A percentile compares a stretch with the other conserved stretches of the same genome.
These are phyloP conservation scores for Meloidogyne chitwoodi DNA, from an alignment of 1,140 invertebrate species.

Conservation along the genomic window DNA sequence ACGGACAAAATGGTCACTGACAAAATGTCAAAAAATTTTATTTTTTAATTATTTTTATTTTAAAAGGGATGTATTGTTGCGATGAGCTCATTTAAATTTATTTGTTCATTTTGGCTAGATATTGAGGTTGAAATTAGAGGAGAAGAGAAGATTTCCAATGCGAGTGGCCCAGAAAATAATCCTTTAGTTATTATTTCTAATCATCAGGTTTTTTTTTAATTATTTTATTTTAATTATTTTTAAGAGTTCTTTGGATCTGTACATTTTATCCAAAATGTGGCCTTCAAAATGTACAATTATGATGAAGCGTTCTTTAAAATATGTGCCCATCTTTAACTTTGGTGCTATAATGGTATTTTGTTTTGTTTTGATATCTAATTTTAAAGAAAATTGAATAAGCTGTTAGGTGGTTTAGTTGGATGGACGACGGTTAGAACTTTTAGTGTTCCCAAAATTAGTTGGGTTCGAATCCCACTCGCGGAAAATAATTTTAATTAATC, in stretches of 20 bases:
- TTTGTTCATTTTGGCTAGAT: conserved; percentile 35
- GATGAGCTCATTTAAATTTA: not conserved
- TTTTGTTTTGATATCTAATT: not conserved
- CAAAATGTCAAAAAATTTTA: too few relatives aligned
- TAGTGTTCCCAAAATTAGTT: too few relatives aligned
- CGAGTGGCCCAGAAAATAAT: conserved; percentile 23
- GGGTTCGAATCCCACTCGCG: not conserved
- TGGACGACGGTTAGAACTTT: too few relatives aligned
- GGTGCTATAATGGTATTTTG: conserved; percentile 32
- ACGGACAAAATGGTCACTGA: too few relatives aligned
- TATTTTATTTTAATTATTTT: not conserved
- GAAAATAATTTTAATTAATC: too few relatives aligned
- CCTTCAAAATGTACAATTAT: conserved; percentile 27
- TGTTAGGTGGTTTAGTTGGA: too few relatives aligned
- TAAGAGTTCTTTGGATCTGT: conserved; percentile 36
- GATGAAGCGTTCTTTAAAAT: conserved; percentile 38
- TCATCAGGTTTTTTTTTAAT: conserved; percentile 26
- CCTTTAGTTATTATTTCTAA: conserved; percentile 31
- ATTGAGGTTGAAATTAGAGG: conserved; percentile 33
- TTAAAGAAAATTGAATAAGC: not conserved
- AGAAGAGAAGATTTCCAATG: conserved; percentile 23
- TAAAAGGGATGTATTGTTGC: conserved; percentile 20
- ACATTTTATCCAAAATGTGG: conserved; percentile 30
- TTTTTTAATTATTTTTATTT: too few relatives aligned
- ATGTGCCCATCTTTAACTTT: conserved; percentile 33